Conservation (phyloP, 2,797 vertebrate species). For the Diceros bicornis region DNA sequence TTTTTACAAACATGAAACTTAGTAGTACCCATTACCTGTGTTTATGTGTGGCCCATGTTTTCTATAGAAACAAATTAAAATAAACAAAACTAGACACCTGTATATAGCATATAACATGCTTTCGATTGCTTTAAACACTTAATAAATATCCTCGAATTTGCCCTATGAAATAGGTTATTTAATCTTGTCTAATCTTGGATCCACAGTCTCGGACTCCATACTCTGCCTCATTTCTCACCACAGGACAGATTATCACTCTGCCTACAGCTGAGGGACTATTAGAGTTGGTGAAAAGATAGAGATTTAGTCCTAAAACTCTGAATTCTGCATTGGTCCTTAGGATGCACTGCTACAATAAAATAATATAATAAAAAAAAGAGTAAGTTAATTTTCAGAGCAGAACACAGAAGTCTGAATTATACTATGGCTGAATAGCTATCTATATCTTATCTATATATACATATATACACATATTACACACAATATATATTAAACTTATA, state of each 20-base stretch:
- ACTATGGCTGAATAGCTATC: neutral
- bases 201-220: rapidly evolving
- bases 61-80: neutral
- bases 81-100: neutral
- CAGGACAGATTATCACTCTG: neutral
- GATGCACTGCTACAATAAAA: neutral
- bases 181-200: neutral
- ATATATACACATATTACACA: neutral
- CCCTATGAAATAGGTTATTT: neutral
- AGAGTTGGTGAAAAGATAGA: too few species aligned
- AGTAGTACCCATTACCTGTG: neutral
- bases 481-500: neutral
- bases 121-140: neutral
- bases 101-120: neutral
- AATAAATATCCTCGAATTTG: neutral
- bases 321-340: neutral
- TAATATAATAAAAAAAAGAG: neutral
- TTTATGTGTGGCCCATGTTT: neutral
- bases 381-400: neutral
- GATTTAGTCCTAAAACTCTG: neutral
- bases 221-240: neutral
- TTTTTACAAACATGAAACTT: neutral
- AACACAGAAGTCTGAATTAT: neutral
- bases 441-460: neutral
- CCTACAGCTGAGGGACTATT: too few species aligned